Base-by-base conservation (phyloP, 1,140 invertebrate genomes). In the Anastatus disparis region DNA sequence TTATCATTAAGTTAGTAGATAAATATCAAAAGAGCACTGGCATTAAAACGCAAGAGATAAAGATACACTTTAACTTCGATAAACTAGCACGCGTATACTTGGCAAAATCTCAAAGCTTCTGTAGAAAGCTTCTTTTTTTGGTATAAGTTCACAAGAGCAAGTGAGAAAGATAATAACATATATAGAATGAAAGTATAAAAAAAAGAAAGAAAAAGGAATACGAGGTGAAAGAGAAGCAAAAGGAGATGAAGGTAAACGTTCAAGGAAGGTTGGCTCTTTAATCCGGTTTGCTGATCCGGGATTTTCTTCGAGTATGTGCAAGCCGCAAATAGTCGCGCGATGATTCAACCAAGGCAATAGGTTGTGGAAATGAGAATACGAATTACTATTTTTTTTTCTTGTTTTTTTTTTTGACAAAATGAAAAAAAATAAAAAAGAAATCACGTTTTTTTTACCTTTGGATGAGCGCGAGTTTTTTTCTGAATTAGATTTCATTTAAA, bases 401-500 rank as follows among this genome's bases (percentile, higher is more conserved):
- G n/a, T n/a, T n/a, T n/a, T n/a, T n/a, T n/a, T n/a, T n/a, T n/a
- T n/a, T n/a, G n/a, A n/a, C n/a, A n/a, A n/a, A n/a, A n/a, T 24
- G 26, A 22, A 12, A 48, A 44, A 56, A 55, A 63, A 69, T 53
- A 63, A 35, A 35, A 31, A n/a, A 42, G 48, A 50, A 62, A 62
- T 59, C 27, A 31, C 29, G 27, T 38, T 22, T 6, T n/a, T n/a
- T n/a, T n/a, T n/a, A n/a, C n/a, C n/a, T n/a, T 12, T 15, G 12
- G 22, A 20, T 20, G 48, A 22, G 20, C 20, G n/a, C 24, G n/a
- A n/a, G n/a, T n/a, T n/a, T n/a, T n/a, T n/a, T n/a, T 29, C 15
- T 50, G 22, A 68, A 59, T 50, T 61, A 62, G 58, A 55, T 56
- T 63, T 35, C 40, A 63, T 62, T 70, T 63, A 24, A 56, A 56